phyloP scores from a whole-genome alignment of 2,797 vertebrate genomes.

The Phrynocephalus guinanensis region DNA sequence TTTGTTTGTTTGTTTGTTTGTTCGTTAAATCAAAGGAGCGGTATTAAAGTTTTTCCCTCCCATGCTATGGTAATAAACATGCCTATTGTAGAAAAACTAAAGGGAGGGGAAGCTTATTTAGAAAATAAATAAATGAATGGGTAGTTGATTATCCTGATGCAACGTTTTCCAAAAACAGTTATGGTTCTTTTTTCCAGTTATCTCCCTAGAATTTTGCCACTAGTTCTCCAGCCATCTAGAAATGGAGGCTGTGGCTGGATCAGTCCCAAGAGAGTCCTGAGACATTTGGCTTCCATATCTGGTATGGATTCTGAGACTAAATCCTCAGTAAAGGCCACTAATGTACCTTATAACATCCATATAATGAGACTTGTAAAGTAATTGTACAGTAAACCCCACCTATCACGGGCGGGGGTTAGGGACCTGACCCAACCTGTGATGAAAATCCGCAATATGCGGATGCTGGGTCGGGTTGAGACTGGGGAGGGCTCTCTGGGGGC shows the following conservation, averaged over 20 bases:
- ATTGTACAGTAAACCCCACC: too few relatives aligned
- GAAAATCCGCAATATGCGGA: too few relatives aligned
- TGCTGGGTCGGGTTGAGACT: too few relatives aligned
- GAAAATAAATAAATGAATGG: neutral
- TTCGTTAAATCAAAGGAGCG: conserved; percentile 44
- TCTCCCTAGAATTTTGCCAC: neutral
- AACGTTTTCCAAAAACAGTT: neutral
- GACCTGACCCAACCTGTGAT: too few relatives aligned
- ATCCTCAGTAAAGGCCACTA: neutral
- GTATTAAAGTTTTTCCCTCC: conserved; percentile 23
- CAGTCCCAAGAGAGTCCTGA: neutral
- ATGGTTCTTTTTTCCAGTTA: neutral
- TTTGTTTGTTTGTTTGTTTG: conserved; percentile 45
- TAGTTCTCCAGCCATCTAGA: neutral
- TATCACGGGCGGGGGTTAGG: too few relatives aligned
- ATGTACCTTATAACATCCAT: neutral
- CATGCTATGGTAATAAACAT: conserved; percentile 10
- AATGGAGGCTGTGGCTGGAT: neutral
- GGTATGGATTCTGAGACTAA: neutral
- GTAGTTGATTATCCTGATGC: conserved; percentile 2
- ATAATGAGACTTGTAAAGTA: neutral
- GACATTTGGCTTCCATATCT: neutral
- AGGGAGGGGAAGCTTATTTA: neutral
- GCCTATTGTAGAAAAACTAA: conserved; percentile 18
- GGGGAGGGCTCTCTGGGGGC: too few relatives aligned